Evolutionary conservation across 2,797 vertebrate species (phyloP).

Genomic region (Premnoplex brunnescens): DNA sequence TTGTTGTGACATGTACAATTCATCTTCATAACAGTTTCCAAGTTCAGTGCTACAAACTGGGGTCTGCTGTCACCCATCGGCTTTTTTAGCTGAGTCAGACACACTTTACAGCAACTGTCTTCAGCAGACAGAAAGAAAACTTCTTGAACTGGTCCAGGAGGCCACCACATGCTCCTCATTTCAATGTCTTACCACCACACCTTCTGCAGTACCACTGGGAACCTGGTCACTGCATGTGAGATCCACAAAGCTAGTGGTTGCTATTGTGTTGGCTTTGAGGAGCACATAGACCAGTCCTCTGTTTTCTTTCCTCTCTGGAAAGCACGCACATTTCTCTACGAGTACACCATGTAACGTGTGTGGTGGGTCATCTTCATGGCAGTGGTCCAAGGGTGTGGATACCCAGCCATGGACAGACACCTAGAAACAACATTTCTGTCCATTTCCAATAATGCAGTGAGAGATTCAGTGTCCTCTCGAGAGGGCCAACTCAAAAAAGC

Average conservation of each 20-base stretch:
- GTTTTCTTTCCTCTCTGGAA: background rate
- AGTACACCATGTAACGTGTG: background rate
- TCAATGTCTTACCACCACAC: background rate
- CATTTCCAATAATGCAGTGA: background rate
- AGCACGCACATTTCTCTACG: background rate
- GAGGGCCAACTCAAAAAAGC: background rate
- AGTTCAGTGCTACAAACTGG: background rate
- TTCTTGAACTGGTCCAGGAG: background rate
- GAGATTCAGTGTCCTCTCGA: background rate
- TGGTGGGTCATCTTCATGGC: background rate
- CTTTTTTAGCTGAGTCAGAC: background rate
- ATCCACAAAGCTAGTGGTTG: background rate
- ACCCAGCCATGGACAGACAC: background rate
- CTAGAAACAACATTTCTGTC: background rate
- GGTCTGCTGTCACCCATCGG: background rate
- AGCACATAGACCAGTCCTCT: background rate
- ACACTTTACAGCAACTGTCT: background rate
- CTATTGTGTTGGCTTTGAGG: background rate
- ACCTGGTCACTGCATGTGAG: accelerated
- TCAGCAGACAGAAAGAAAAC: background rate
- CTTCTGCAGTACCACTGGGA: background rate
- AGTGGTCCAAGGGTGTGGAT: background rate
- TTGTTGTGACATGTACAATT: constrained; percentile 9
- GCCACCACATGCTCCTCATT: background rate
- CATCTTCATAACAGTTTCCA: constrained; percentile 47